Base-by-base conservation (phyloP, 1,140 invertebrate genomes). In the Drosophila pseudoobscura region DNA sequence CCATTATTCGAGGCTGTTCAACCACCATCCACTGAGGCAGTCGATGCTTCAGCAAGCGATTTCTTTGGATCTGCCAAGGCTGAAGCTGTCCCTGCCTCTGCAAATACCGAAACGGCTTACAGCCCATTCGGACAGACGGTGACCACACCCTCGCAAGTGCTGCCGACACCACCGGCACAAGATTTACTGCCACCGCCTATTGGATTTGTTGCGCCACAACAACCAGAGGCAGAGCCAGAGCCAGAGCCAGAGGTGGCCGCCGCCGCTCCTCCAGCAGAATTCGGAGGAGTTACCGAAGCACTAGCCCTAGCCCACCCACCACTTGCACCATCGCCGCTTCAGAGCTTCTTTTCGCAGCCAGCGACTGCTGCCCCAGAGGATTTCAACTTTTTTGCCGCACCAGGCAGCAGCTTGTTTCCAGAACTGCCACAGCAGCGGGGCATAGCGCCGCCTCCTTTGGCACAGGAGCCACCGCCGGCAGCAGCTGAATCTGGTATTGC, bases 41-140 rank as follows among this genome's bases (percentile, higher is more conserved):
- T 26, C 4, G 24, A 26, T 4, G 5, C 24, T 5, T 26, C 24
- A 26, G 24, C 24, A 4, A 45, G 7, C 24, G 53, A 11, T 35
- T 61, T 60, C 31, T 45, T 55, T 43, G 54, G 51, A 57, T n/a
- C 69, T 3, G 8, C 54, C 13, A 68, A 63, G 1, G 51, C 46
- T 22, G 26, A 41, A 41, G 29, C 35, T 2, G 59, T 60, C 31
- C 15, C 49, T 11, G 44, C 61, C 22, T 47, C 46, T 80, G 6
- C 69, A 46, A 51, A 69, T 5, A 80, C 80, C 8, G 72, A 83
- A 44, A 85, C 85, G 2, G 76, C 80, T 46, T 89, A 75, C 35
- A 89, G 88, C 72, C 85, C 85, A 7, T 84, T 89, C 51, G 58
- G 74, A 7, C 75, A 84, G 49, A 79, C 73, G 6, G 53, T 80